Evolutionary conservation across 2,888 invertebrate genomes (phyloP), one percentile per base, ranked within the genome.

Genomic region (Zhuqinia jingwanae): DNA sequence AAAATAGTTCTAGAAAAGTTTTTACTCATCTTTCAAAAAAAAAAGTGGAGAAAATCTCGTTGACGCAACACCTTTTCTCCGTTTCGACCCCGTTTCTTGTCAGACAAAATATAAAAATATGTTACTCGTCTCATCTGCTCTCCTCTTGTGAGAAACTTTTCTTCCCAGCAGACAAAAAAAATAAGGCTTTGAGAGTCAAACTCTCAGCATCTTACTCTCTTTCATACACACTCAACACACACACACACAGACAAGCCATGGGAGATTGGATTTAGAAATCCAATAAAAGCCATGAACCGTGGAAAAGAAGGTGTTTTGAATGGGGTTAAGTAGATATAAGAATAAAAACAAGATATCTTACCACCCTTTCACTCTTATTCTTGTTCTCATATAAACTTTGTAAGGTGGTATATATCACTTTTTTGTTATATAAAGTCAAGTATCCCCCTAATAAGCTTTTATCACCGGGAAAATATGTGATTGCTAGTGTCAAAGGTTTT

Each of bases 211-310:
- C 56, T 58, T 27, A 17, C 30, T 53, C 47, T 36, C 36, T 36
- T 36, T 36, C 36, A 36, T 6, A 36, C 36, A 3, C 5, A n/a
- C n/a, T n/a, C n/a, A n/a, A n/a, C n/a, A n/a, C n/a, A n/a, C n/a
- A n/a, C n/a, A n/a, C n/a, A n/a, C n/a, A n/a, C n/a, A n/a, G n/a
- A n/a, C n/a, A 36, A 8, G 68, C 53, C 81, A 73, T 70, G 27
- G 36, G 36, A 63, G 77, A 84, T 84, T 75, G 53, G 77, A 77
- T 84, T 84, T 68, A 42, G 27, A 79, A 84, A 84, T 84, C 84
- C 77, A 84, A 84, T 84, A 84, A 84, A 79, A 77, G 60, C 68
- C 84, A 22, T 84, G 77, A 84, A 84, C 84, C 84, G 65, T 84
- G 68, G 81, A 42, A 81, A 79, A 75, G 75, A 82, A 84, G 84